These are phyloP conservation scores for Sanderia malayensis DNA, from an alignment of 30 jellyfish, hydroid and myxozoan species.

Conservation along the genomic window DNA sequence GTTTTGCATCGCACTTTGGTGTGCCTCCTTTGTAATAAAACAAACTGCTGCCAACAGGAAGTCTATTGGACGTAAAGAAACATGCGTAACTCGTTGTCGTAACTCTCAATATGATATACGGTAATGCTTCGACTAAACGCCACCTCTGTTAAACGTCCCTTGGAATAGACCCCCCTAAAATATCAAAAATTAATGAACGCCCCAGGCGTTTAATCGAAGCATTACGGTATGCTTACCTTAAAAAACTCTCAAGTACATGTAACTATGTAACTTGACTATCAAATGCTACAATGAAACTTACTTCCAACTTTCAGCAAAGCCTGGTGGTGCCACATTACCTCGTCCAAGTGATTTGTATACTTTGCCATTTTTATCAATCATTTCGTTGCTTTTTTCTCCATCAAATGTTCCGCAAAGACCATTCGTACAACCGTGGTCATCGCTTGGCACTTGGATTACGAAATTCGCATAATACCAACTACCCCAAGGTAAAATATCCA, in stretches of 20 bases:
- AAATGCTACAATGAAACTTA: no score
- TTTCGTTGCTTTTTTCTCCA: slow-evolving; percentile 44
- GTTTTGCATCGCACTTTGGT: slow-evolving; percentile 43
- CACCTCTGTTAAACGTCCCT: not conserved
- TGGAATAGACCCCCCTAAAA: not conserved
- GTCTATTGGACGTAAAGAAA: not conserved
- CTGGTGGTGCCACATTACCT: slow-evolving; percentile 49
- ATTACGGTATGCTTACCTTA: no score
- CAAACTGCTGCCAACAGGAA: slow-evolving; percentile 58
- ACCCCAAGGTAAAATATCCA: slow-evolving; percentile 62
- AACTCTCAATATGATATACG: no score
- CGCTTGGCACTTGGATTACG: slow-evolving; percentile 75
- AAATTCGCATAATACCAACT: slow-evolving; percentile 70
- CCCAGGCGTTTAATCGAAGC: no score
- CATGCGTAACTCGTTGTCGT: not conserved
- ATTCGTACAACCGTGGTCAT: slow-evolving; percentile 62
- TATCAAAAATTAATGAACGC: not conserved
- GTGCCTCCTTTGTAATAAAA: slow-evolving; percentile 64
- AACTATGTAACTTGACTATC: no score
- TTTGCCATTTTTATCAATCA: slow-evolving; percentile 55
- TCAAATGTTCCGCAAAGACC: slow-evolving; percentile 94
- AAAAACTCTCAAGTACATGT: no score
- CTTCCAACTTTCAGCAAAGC: slow-evolving; percentile 90
- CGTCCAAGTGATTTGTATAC: slow-evolving; percentile 1
- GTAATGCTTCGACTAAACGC: not conserved